phyloP scores from a whole-genome alignment of 2,113 vertebrate species.

The Pangasianodon hypophthalmus region DNA sequence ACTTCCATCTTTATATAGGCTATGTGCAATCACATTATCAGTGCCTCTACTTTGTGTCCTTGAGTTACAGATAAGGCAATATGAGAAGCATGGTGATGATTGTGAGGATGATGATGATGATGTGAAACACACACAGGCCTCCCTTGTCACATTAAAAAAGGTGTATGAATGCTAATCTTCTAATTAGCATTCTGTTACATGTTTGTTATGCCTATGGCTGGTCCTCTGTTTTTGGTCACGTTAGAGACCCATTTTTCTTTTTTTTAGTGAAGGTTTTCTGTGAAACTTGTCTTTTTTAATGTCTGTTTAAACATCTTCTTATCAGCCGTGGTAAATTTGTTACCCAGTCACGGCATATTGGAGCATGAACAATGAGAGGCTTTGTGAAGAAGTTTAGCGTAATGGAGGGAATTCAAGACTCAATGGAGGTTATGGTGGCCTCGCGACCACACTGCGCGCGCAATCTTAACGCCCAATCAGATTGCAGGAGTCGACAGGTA shows the following conservation, averaged over 20 bases:
- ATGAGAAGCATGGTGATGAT: conserved; percentile 37
- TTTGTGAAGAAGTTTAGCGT: conserved; percentile 67
- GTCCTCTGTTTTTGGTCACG: not conserved
- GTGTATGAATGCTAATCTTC: not conserved
- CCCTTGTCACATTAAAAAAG: not conserved
- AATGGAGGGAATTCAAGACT: conserved; percentile 62
- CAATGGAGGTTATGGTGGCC: conserved; percentile 63
- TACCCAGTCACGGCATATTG: conserved; percentile 78
- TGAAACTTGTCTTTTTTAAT: conserved; percentile 47
- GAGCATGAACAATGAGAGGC: conserved; percentile 68
- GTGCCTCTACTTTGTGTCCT: conserved; percentile 64
- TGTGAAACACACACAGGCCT: conserved; percentile 32
- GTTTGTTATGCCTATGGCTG: not conserved
- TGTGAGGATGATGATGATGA: conserved; percentile 17
- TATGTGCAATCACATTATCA: conserved; percentile 69
- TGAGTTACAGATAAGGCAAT: conserved; percentile 61
- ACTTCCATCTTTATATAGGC: conserved; percentile 49
- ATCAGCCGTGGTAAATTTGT: conserved; percentile 72
- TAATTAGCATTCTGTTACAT: not conserved
- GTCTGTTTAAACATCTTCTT: conserved; percentile 66
- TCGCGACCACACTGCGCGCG: conserved; percentile 51
- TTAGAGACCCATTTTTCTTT: not conserved
- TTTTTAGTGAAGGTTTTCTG: not conserved
- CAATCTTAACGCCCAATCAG: conserved; percentile 56
- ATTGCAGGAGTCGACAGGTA: not conserved